phyloP scores from a whole-genome alignment of 2,888 invertebrate genomes.

The Eudemis profundana region DNA sequence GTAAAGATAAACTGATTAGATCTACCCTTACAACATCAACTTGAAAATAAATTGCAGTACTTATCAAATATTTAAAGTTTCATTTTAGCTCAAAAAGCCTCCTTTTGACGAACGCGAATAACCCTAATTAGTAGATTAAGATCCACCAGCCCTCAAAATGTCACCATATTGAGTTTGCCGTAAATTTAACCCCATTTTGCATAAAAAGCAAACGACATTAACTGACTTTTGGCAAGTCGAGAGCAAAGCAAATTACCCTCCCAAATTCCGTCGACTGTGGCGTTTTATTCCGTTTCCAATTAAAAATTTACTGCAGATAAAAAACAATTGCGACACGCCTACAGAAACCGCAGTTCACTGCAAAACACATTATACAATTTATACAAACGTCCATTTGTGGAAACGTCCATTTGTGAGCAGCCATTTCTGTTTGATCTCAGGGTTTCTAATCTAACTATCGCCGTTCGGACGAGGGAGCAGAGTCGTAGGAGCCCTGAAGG shows the following conservation, averaged over 20 bases:
- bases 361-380: slow-evolving; percentile 60
- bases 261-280: slow-evolving; percentile 24
- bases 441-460: slow-evolving; percentile 27
- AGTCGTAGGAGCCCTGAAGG: slow-evolving; percentile 2
- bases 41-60: too few relatives aligned
- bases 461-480: slow-evolving; percentile 1
- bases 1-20: too few relatives aligned
- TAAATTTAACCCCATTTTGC: slow-evolving; percentile 29
- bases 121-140: slow-evolving; percentile 6
- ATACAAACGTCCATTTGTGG: slow-evolving; percentile 59
- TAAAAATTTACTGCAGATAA: slow-evolving; percentile 60
- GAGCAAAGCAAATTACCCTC: slow-evolving; percentile 39
- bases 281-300: slow-evolving; percentile 51
- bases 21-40: too few relatives aligned
- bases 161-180: slow-evolving; percentile 10
- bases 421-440: slow-evolving; percentile 37
- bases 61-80: too few relatives aligned
- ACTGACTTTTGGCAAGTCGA: slow-evolving; percentile 25
- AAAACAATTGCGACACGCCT: slow-evolving; percentile 52
- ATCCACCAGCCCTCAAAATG: background rate
- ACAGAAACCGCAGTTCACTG: slow-evolving; percentile 58
- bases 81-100: too few relatives aligned
- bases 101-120: too few relatives aligned
- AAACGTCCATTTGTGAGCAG: slow-evolving; percentile 55
- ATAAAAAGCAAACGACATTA: slow-evolving; percentile 30